Base-by-base conservation (phyloP, 1,140 invertebrate species). In the Prorops nasuta region DNA sequence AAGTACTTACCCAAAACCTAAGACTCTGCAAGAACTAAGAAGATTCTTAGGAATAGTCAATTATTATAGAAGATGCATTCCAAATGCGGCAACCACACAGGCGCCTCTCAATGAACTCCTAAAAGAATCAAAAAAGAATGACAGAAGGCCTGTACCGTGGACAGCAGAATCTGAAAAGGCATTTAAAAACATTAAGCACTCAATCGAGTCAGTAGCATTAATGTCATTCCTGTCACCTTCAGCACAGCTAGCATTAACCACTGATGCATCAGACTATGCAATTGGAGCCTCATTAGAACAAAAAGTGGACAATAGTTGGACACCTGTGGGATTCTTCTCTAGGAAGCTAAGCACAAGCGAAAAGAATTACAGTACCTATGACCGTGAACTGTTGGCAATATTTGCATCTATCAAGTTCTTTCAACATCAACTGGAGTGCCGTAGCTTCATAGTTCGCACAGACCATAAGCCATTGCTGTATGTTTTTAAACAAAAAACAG, bases 141-240 rank as follows among this genome's bases (percentile, higher is more conserved):
- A 20, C 9, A 39, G 8, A 20, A 19, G 3, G 28, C 21, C 21
- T 46, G 22, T 32, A 7, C 12, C 17, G 10, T 22, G 41, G 15
- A 19, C 14, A 67, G 81, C 83, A 44, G 82, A 77, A 69, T 80
- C 81, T n/a, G n/a, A n/a, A n/a, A n/a, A n/a, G n/a, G n/a, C n/a
- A n/a, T n/a, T n/a, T n/a, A n/a, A n/a, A n/a, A n/a, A n/a, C n/a
- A n/a, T n/a, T n/a, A n/a, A n/a, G n/a, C n/a, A n/a, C n/a, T n/a
- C n/a, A n/a, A n/a, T n/a, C n/a, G n/a, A n/a, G n/a, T n/a, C n/a
- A n/a, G n/a, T n/a, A n/a, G n/a, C n/a, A n/a, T n/a, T n/a, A n/a
- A n/a, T n/a, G n/a, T n/a, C n/a, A n/a, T n/a, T n/a, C n/a, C n/a
- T n/a, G n/a, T n/a, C n/a, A n/a, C n/a, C n/a, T n/a, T n/a, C n/a